Conservation (phyloP, 2,888 invertebrate genomes). For the Patella pellucida region DNA sequence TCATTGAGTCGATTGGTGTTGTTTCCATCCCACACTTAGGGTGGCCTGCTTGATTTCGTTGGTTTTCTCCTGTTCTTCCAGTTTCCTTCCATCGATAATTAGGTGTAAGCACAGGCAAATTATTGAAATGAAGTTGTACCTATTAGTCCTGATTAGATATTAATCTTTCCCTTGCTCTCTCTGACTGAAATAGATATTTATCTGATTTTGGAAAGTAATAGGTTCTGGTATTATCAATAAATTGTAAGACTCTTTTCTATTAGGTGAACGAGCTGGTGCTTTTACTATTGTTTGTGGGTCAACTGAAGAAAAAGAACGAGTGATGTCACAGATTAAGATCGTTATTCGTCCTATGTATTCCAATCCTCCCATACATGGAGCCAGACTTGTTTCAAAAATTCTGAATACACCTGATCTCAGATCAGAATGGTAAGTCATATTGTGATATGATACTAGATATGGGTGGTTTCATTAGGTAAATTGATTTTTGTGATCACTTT, state of each 20-base stretch:
- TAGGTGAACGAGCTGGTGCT: slow-evolving; percentile 94
- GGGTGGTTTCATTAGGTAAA: too few relatives aligned
- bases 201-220: too few relatives aligned
- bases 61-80: too few relatives aligned
- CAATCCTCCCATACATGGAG: slow-evolving; percentile 95
- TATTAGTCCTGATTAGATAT: background rate
- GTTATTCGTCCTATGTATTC: slow-evolving; percentile 96
- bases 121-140: too few relatives aligned
- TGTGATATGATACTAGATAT: too few relatives aligned
- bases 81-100: too few relatives aligned
- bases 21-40: too few relatives aligned
- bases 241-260: slow-evolving; percentile 26
- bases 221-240: background rate
- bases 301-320: slow-evolving; percentile 82
- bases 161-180: background rate
- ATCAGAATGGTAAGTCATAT: slow-evolving; percentile 76
- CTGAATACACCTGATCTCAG: slow-evolving; percentile 80
- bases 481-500: too few relatives aligned
- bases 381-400: slow-evolving; percentile 89
- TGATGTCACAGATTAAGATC: slow-evolving; percentile 95
- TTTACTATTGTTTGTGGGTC: slow-evolving; percentile 83
- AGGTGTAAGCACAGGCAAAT: too few relatives aligned
- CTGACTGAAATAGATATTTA: too few relatives aligned
- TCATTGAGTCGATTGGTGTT: too few relatives aligned
- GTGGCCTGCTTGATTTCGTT: too few relatives aligned